Percentiles rank a stretch among this genome's conserved stretches.
phyloP scores from a whole-genome alignment of 2,888 invertebrate genomes.

The Lepidocyrtoides sp. region DNA sequence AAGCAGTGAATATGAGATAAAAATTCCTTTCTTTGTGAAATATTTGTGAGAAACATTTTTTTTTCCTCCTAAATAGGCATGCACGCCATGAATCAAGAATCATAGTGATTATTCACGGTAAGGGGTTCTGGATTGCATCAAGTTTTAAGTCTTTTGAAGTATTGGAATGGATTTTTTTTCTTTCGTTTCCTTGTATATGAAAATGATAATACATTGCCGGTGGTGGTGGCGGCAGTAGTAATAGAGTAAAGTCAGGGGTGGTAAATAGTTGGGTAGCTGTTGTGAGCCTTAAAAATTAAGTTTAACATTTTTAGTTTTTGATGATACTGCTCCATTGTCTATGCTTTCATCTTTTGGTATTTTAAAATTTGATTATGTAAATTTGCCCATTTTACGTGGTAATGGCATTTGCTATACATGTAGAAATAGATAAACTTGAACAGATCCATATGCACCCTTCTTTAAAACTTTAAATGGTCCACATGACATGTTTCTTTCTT shows the following conservation, averaged over 20 bases:
- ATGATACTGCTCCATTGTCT: background rate
- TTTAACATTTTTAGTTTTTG: conserved; percentile 1
- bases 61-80: conserved; percentile 53
- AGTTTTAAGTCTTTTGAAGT: conserved; percentile 27
- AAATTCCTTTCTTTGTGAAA: conserved; percentile 73
- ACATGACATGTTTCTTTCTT: conserved; percentile 10
- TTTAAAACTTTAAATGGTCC: background rate
- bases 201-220: background rate
- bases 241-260: too few relatives aligned
- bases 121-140: conserved; percentile 79
- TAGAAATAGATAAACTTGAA: background rate
- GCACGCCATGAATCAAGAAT: conserved; percentile 60
- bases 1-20: conserved; percentile 24
- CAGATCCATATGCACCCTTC: conserved; percentile 2
- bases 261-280: too few relatives aligned
- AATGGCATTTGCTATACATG: too few relatives aligned
- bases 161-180: background rate
- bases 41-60: conserved; percentile 51
- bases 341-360: background rate
- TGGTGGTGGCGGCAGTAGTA: background rate
- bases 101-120: conserved; percentile 72
- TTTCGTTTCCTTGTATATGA: background rate
- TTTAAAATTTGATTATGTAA: background rate
- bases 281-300: conserved; percentile 28
- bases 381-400: background rate